Evolutionary conservation across 2,888 invertebrate genomes (phyloP).

Genomic region (Meteorus cinctellus): DNA sequence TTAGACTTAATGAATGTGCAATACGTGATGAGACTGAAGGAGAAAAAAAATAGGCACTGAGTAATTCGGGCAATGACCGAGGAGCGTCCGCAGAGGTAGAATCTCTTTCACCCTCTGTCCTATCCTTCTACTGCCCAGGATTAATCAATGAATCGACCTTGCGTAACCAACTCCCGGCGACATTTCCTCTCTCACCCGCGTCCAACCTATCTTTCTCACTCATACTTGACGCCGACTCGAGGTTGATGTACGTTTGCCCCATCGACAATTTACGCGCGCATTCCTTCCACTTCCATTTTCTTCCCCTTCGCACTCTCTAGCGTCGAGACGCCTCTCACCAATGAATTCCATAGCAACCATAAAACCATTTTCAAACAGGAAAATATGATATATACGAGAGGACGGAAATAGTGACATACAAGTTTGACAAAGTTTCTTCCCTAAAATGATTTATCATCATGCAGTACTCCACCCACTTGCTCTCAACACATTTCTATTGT

Average conservation of each 20-base stretch:
- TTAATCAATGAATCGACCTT: conserved; percentile 55
- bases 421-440: conserved; percentile 2
- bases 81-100: conserved; percentile 33
- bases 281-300: conserved; percentile 6
- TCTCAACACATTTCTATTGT: neutral
- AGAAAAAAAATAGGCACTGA: conserved; percentile 27
- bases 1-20: neutral
- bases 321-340: neutral
- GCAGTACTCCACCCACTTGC: neutral
- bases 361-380: neutral
- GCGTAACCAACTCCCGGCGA: conserved; percentile 49
- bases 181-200: conserved; percentile 22
- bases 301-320: neutral
- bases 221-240: conserved; percentile 7
- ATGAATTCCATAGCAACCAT: conserved; percentile 28
- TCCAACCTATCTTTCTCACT: conserved; percentile 18
- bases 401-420: conserved; percentile 10
- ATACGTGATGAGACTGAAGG: conserved; percentile 45
- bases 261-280: conserved; percentile 23
- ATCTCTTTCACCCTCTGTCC: neutral
- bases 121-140: conserved; percentile 43
- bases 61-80: conserved; percentile 52
- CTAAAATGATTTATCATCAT: conserved; percentile 4
- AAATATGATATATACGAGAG: neutral
- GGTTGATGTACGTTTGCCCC: conserved; percentile 39